A percentile compares a stretch with the other conserved stretches of the same genome.
These are phyloP conservation scores for Nipponia nippon DNA, from an alignment of 2,113 vertebrate species.

Conservation along the genomic window DNA sequence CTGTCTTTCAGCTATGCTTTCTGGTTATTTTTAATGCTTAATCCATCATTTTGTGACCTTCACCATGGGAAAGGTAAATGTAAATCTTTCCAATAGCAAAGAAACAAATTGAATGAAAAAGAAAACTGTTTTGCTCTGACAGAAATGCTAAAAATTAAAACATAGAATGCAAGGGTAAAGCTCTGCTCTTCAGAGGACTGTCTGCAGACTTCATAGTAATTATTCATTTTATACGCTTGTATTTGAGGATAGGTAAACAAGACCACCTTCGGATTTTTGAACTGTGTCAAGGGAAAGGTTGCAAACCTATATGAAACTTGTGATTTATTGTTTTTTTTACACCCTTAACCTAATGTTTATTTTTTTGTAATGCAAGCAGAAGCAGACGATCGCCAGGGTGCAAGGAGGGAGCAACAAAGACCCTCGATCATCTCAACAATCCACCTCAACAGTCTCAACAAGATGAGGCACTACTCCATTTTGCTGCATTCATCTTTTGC, in stretches of 20 bases:
- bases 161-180: background rate
- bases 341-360: background rate
- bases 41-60: slow-evolving; percentile 63
- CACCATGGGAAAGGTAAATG: slow-evolving; percentile 57
- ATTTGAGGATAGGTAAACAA: background rate
- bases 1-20: slow-evolving; percentile 27
- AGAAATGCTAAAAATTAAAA: background rate
- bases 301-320: background rate
- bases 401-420: background rate
- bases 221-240: background rate
- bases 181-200: background rate
- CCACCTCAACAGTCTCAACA: background rate
- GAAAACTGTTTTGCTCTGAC: slow-evolving; percentile 21
- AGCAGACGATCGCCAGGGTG: background rate
- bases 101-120: slow-evolving; percentile 57
- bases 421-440: background rate
- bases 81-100: slow-evolving; percentile 56
- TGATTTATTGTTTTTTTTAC: background rate
- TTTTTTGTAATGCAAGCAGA: background rate
- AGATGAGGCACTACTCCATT: background rate
- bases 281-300: background rate
- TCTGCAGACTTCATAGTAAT: background rate
- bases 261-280: background rate
- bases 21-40: slow-evolving; percentile 46
- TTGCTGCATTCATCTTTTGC: background rate